A percentile compares a stretch with the other conserved stretches of the same genome.
These are phyloP conservation scores for Anthoscopus minutus DNA, from an alignment of 2,113 vertebrate genomes.

Conservation along the genomic window DNA sequence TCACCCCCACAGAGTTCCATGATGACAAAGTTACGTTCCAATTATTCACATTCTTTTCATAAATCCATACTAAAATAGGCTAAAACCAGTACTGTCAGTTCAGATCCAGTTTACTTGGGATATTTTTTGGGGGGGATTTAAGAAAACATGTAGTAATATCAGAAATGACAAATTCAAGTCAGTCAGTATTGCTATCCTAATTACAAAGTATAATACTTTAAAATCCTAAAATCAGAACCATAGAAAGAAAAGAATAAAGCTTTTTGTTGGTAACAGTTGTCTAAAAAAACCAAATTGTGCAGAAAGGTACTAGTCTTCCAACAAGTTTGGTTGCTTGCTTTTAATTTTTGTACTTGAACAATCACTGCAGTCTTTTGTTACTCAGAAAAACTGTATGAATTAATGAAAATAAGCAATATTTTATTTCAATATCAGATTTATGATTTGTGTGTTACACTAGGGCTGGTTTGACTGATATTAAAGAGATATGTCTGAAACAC, in stretches of 20 bases:
- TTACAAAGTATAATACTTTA: not conserved
- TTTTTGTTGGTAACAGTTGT: not conserved
- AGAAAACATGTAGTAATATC: not conserved
- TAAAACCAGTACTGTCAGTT: not conserved
- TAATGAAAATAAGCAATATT: conserved; percentile 63
- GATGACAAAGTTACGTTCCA: not conserved
- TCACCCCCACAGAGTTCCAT: not conserved
- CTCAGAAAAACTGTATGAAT: conserved; percentile 37
- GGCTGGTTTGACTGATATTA: conserved; percentile 38
- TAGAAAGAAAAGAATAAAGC: not conserved
- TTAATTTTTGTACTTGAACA: conserved; percentile 48
- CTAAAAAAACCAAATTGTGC: not conserved
- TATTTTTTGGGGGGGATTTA: not conserved
- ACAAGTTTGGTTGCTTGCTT: not conserved
- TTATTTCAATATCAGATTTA: conserved; percentile 68
- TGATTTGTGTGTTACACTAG: conserved; percentile 47
- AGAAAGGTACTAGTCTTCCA: conserved; percentile 5
- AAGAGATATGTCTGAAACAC: conserved; percentile 47
- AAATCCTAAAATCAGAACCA: not conserved
- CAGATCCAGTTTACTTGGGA: not conserved
- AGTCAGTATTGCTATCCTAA: not conserved
- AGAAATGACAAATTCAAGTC: not conserved
- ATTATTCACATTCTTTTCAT: not conserved
- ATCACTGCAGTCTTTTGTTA: conserved; percentile 18
- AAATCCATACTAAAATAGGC: not conserved